These are phyloP conservation scores for Spodoptera picta DNA, from an alignment of 2,888 invertebrate genomes.

Conservation along the genomic window DNA sequence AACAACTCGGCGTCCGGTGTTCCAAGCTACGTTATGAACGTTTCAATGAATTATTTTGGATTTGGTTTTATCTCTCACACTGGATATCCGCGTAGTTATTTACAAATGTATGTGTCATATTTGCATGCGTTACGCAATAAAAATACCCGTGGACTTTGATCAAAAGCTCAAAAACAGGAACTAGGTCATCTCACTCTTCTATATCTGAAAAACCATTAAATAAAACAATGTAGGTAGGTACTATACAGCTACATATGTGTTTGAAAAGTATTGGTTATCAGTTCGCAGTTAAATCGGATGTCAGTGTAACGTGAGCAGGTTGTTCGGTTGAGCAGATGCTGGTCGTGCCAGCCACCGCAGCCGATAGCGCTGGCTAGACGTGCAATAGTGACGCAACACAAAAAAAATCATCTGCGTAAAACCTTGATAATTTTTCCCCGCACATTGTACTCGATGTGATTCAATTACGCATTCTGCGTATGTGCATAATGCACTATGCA, in stretches of 20 bases:
- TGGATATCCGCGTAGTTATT: too few relatives aligned
- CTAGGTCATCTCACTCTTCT: neutral
- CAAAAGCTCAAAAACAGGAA: too few relatives aligned
- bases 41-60: too few relatives aligned
- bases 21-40: too few relatives aligned
- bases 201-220: slow-evolving; percentile 5
- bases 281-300: slow-evolving; percentile 56
- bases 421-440: slow-evolving; percentile 43
- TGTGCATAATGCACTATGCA: neutral
- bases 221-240: too few relatives aligned
- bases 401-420: slow-evolving; percentile 51
- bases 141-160: too few relatives aligned
- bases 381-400: slow-evolving; percentile 49
- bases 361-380: slow-evolving; percentile 67
- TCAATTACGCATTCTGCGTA: slow-evolving; percentile 44
- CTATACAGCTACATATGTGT: slow-evolving; percentile 4
- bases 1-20: too few relatives aligned
- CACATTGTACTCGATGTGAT: slow-evolving; percentile 42
- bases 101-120: too few relatives aligned
- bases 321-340: slow-evolving; percentile 70
- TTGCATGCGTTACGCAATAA: too few relatives aligned
- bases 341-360: slow-evolving; percentile 79
- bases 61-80: too few relatives aligned
- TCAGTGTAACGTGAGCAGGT: slow-evolving; percentile 61
- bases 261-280: slow-evolving; percentile 37